Evolutionary conservation across 2,888 invertebrate genomes (phyloP).

Genomic region (Anorthoa munda): DNA sequence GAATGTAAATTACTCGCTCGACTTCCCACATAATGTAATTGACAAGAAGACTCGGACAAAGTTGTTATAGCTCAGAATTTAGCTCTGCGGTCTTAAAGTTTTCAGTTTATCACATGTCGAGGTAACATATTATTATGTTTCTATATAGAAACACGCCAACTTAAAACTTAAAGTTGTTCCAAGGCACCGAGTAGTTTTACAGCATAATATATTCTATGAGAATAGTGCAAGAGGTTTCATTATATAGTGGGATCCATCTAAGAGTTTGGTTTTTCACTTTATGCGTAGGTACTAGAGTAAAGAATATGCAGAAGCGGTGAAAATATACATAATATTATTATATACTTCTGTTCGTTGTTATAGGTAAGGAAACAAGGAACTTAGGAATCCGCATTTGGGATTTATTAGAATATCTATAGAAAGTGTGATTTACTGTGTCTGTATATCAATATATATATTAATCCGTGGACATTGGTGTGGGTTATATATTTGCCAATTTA

Average conservation of each 20-base stretch:
- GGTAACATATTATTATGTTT: too few relatives aligned
- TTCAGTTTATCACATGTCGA: constrained; percentile 50
- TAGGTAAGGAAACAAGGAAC: too few relatives aligned
- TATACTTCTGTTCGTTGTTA: too few relatives aligned
- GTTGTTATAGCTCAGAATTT: constrained; percentile 37
- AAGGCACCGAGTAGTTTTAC: constrained; percentile 19
- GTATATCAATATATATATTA: too few relatives aligned
- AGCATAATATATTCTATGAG: constrained; percentile 31
- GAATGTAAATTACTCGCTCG: constrained; percentile 10
- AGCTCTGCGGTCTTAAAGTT: constrained; percentile 37
- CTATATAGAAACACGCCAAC: constrained; percentile 29
- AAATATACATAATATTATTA: too few relatives aligned
- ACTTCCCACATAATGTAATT: constrained; percentile 33
- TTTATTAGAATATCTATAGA: too few relatives aligned
- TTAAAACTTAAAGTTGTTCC: constrained; percentile 42
- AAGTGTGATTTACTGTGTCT: too few relatives aligned
- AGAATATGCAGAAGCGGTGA: too few relatives aligned
- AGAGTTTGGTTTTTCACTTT: constrained; percentile 16
- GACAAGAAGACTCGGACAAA: constrained; percentile 23
- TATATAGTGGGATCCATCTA: not conserved
- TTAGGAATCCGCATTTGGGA: too few relatives aligned
- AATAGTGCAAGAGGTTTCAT: constrained; percentile 1
- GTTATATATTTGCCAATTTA: too few relatives aligned
- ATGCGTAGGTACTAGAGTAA: too few relatives aligned
- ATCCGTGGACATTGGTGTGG: too few relatives aligned